Percentiles rank a stretch among this genome's conserved stretches.
These are phyloP conservation scores for Ramazzottius varieornatus DNA, from an alignment of 2,888 invertebrate genomes.

Conservation along the genomic window DNA sequence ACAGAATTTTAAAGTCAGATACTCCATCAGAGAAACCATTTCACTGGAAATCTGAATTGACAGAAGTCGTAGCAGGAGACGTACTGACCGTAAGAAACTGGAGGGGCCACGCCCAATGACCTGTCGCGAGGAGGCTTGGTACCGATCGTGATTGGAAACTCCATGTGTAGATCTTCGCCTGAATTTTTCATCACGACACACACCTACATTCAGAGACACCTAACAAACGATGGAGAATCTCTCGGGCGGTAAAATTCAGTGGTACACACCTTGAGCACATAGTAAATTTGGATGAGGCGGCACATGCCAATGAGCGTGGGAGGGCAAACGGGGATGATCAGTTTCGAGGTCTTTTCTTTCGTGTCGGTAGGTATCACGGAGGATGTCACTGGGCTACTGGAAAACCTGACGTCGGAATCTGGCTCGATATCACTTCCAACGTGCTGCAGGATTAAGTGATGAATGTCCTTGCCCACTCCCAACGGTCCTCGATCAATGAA, in stretches of 20 bases:
- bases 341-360: constrained; percentile 17
- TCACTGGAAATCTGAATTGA: too few species aligned
- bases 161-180: constrained; percentile 40
- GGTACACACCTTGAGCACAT: constrained; percentile 36
- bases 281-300: constrained; percentile 41
- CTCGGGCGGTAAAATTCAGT: neutral
- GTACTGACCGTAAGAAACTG: neutral
- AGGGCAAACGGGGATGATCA: constrained; percentile 45
- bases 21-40: too few species aligned
- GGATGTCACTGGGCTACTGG: constrained; percentile 9
- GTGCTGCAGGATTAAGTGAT: constrained; percentile 42
- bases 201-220: constrained; percentile 27
- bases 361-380: constrained; percentile 30
- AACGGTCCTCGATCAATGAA: constrained; percentile 45
- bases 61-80: neutral
- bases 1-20: neutral
- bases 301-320: constrained; percentile 44
- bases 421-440: constrained; percentile 36
- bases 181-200: constrained; percentile 41
- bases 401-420: constrained; percentile 35
- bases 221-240: constrained; percentile 8
- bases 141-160: constrained; percentile 45
- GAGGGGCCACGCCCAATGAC: neutral
- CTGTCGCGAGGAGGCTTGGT: constrained; percentile 33
- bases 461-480: constrained; percentile 39